Evolutionary conservation across 2,888 invertebrate species (phyloP), one percentile per base, ranked within the genome.

Genomic region (Anthophora plumipes): DNA sequence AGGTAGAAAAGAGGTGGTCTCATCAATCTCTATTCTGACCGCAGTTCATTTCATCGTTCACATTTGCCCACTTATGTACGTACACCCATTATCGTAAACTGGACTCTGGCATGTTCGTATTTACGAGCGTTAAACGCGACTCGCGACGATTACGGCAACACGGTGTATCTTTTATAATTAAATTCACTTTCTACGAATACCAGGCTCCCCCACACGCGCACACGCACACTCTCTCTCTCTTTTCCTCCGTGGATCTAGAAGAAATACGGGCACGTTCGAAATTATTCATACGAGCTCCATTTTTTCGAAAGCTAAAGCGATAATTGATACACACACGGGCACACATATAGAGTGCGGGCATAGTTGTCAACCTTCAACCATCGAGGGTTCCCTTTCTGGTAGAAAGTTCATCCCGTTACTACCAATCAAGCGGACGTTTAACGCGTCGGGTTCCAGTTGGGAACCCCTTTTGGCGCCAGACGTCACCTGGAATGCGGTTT

Each of bases 391-490:
- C 77, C 69, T 64, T 61, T 31, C 61, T 22, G 52, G 50, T 60
- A 57, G 57, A 57, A 55, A 67, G 48, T 68, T 52, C 43, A 9
- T 55, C 12, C 37, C 8, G 54, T 43, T 37, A 46, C 46, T 37
- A 46, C 46, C 54, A 46, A 75, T 63, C 70, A 52, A 14, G n/a
- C 3, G 20, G 12, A 14, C 12, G 41, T 46, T 31, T 54, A 48
- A 50, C 41, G 46, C n/a, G 31, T 17, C 25, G 9, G 12, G 48
- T 5, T 11, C 41, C 59, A 84, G 82, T 83, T 91, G 91, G 91
- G 91, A 89, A 90, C 88, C 91, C 84, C 90, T 90, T 90, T 89
- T 90, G 91, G 91, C 91, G 91, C 90, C 91, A 91, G 91, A 90
- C 89, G 89, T 89, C 89, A 90, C 89, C 86, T 89, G 90, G 91